Percentiles rank a stretch among this genome's conserved stretches.
Evolutionary conservation across 2,113 vertebrate genomes (phyloP).

Genomic region (Brevimyrus niger): DNA sequence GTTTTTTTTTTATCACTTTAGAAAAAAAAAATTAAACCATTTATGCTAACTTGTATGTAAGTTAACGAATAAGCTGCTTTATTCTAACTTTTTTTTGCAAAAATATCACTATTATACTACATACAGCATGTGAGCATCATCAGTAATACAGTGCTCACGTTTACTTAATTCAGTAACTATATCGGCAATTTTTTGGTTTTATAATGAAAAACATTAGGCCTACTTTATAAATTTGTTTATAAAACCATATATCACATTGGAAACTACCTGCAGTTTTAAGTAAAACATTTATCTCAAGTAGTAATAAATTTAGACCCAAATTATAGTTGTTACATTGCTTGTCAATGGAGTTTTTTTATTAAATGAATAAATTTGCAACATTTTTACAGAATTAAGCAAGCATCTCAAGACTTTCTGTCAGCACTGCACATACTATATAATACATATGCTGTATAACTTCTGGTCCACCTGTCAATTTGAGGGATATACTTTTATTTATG

Average conservation of each 20-base stretch:
- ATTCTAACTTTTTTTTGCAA: background rate
- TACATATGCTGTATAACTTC: background rate
- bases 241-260: background rate
- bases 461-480: background rate
- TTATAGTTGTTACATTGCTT: background rate
- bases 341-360: background rate
- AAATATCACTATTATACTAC: background rate
- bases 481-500: background rate
- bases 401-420: background rate
- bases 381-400: background rate
- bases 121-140: background rate
- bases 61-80: too few species aligned
- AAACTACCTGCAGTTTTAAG: background rate
- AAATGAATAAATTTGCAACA: background rate
- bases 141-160: background rate
- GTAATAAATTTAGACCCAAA: background rate
- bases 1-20: too few species aligned
- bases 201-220: background rate
- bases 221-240: background rate
- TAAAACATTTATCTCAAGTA: background rate
- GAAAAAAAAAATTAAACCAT: background rate
- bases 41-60: background rate
- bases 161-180: background rate
- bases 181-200: background rate
- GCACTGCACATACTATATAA: background rate